Evolutionary conservation across 2,113 vertebrate genomes (phyloP).

Genomic region (Leuciscus idus): DNA sequence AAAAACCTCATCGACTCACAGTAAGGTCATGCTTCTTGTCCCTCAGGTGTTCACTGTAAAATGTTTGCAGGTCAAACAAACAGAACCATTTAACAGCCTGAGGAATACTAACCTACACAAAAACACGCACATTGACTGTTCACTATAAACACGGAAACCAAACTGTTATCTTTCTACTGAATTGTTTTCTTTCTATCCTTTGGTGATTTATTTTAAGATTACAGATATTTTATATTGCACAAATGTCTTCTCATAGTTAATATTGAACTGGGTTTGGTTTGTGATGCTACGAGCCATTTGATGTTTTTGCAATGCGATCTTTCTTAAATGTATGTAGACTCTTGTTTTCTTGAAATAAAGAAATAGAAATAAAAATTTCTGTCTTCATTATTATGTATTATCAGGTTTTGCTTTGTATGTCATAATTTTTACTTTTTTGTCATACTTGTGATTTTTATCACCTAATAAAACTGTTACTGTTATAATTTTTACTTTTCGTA

Average conservation of each 20-base stretch:
- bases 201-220: background rate
- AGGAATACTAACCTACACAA: background rate
- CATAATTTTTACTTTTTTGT: background rate
- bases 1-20: background rate
- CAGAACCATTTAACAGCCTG: background rate
- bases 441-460: no score
- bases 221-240: conserved; percentile 1
- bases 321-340: background rate
- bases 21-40: background rate
- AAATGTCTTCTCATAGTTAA: background rate
- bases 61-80: conserved; percentile 46
- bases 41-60: background rate
- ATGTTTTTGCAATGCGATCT: conserved; percentile 1
- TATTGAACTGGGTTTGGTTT: background rate
- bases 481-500: background rate
- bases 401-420: background rate
- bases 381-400: background rate
- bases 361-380: background rate
- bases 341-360: conserved; percentile 38
- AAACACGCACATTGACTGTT: background rate
- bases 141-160: conserved; percentile 15
- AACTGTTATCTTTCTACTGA: conserved; percentile 6
- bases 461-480: background rate
- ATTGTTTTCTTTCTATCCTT: background rate
- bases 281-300: background rate